Evolutionary conservation across 2,888 invertebrate genomes (phyloP), one percentile per base, ranked within the genome.

Genomic region (Clistopyga incitator): DNA sequence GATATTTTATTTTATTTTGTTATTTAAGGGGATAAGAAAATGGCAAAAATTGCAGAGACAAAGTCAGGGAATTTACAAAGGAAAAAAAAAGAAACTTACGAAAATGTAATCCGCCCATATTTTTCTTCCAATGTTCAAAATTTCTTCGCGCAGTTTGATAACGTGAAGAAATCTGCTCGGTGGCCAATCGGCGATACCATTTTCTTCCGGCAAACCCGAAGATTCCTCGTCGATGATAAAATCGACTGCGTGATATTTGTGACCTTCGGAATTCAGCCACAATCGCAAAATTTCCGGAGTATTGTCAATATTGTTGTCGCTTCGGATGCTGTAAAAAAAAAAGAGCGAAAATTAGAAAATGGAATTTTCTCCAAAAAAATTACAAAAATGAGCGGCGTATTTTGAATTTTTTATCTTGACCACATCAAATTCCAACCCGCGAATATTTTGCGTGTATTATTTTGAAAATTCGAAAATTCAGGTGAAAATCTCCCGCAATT

Each of bases 71-170:
- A 18, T 42, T 34, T 38, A 1, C 11, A 42, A 52, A 52, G 52
- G 4, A 29, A 29, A 4, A 29, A 29, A 29, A 29, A 29, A 29
- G 3, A 10, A 80, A 94, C 95, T 95, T 94, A 98, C 98, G 94
- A 98, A 96, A 85, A 98, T 92, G 93, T 95, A 99, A 93, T 99
- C 98, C 6, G 98, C 97, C 98, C 98, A 98, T 76, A 95, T 95
- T 86, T 95, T 93, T 86, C 97, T 95, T 0, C 97, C 98, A 91
- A 95, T 94, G 52, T 95, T 92, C 10, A 98, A 92, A 0, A 97
- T 97, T 86, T 95, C 94, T 92, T 98, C 97, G 88, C 98, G 95
- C 64, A 98, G 92, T 23, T 94, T 91, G 84, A 99, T 98, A 15
- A 99, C 94, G 93, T 98, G 97, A 42, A 94, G 93, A 93, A 97